Base-by-base conservation (phyloP, 2,113 vertebrate species). In the Leptodactylus fuscus region DNA sequence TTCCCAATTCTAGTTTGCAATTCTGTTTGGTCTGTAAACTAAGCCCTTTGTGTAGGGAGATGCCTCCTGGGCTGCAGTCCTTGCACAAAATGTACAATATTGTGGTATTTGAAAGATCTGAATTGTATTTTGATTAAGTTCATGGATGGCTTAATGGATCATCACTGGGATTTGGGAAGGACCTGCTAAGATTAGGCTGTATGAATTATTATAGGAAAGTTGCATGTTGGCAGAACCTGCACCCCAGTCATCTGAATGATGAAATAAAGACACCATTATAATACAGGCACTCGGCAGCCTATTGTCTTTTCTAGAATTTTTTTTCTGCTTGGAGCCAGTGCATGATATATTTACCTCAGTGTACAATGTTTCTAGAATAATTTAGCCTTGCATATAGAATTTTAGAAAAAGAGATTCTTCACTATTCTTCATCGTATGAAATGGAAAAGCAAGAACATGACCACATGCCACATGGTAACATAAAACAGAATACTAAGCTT, bases 101-200 rank as follows among this genome's bases (percentile, higher is more conserved):
- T 69, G 49, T 86, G 84, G 77, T 86, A 62, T 86, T 81, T 86
- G 84, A 81, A 86, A 81, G 84, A 86, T 86, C 84, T 86, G 84
- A 81, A 86, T 86, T 86, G 76, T 86, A 86, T 86, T 86, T 86
- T 86, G 84, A 86, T 86, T 86, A 86, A 86, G 84, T 86, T 86
- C 84, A 81, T 73, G 84, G 84, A 86, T 86, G 77, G 84, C 84
- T 86, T 86, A 86, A 86, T 86, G 84, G 84, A 86, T 86, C 84
- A 86, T 86, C 84, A 86, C 84, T 86, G 84, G 84, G 84, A 86
- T 86, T 86, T 81, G 65, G 51, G 70, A 86, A 58, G 77, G 77
- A 86, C 84, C 84, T 86, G 84, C 84, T 80, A 86, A 86, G 77
- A 86, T 86, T 86, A 86, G 76, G 27, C 65, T 22, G 84, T 48